Conservation (phyloP, 2,797 vertebrate genomes). For the Tenualosa thibaudeaui region DNA sequence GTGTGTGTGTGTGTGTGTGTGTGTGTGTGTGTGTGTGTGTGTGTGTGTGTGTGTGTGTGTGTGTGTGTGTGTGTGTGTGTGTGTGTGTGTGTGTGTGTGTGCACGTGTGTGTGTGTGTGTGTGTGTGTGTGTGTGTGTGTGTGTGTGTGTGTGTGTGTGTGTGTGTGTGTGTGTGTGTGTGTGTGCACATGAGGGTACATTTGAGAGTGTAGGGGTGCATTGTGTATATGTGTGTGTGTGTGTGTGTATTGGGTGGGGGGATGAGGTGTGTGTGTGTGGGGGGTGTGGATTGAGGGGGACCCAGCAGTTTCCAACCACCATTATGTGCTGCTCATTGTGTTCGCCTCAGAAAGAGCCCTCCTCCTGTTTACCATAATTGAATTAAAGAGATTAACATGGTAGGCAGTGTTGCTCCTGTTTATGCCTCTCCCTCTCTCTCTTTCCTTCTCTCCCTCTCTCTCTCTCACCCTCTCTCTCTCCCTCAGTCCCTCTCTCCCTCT, state of each 20-base stretch:
- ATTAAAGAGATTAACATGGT: conserved; percentile 78
- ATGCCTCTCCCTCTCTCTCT: conserved; percentile 56
- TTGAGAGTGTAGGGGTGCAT: not conserved
- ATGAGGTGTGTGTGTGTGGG: not conserved
- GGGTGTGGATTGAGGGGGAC: conserved; percentile 1
- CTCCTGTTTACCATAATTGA: conserved; percentile 77
- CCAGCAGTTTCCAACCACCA: conserved; percentile 13
- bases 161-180: not conserved
- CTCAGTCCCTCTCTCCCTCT: conserved; percentile 24
- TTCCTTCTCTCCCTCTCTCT: conserved; percentile 1
- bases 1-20: not conserved
- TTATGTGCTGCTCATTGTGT: conserved; percentile 65
- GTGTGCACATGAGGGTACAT: not conserved
- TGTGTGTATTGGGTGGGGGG: not conserved
- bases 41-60: not conserved
- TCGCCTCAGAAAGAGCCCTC: conserved; percentile 71
- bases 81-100: conserved; percentile 13
- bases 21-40: conserved; percentile 16
- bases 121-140: conserved; percentile 3
- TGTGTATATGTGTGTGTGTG: not conserved
- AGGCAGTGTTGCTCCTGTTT: conserved; percentile 70
- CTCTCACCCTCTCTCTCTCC: not conserved
- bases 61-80: conserved; percentile 4
- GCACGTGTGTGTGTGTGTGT: not conserved
- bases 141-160: conserved; percentile 3